phyloP scores from a whole-genome alignment of 2,113 vertebrate species.

The Bambusicola thoracicus region DNA sequence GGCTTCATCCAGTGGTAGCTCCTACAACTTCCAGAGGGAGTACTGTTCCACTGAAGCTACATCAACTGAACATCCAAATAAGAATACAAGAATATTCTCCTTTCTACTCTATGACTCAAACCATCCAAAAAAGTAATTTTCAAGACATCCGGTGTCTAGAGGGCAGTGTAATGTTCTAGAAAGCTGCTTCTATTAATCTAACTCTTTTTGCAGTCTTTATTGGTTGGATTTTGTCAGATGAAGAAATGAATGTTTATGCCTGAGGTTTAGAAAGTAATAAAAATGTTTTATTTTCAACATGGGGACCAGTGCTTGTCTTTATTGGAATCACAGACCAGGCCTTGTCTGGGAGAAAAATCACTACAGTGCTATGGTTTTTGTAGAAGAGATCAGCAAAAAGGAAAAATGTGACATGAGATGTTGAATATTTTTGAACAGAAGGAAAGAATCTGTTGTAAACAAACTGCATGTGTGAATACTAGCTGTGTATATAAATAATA shows the following conservation, averaged over 20 bases:
- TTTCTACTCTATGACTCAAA: background rate
- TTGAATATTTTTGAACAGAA: background rate
- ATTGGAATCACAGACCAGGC: constrained; percentile 41
- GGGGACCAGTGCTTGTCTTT: constrained; percentile 41
- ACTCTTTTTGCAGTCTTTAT: constrained; percentile 35
- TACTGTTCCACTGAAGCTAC: background rate
- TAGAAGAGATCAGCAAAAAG: constrained; percentile 21
- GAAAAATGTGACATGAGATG: background rate
- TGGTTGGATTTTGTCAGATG: constrained; percentile 25
- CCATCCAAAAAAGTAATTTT: background rate
- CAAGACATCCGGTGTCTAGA: background rate
- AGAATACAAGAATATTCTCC: background rate
- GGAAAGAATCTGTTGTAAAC: background rate
- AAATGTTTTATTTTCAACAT: constrained; percentile 59
- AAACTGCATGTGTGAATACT: background rate
- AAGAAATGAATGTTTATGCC: constrained; percentile 57
- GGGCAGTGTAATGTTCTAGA: background rate
- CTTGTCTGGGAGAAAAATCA: constrained; percentile 53
- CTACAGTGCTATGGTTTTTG: background rate
- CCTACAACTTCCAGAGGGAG: background rate
- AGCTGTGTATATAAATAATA: background rate
- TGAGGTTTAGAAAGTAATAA: constrained; percentile 57
- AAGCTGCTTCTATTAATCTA: constrained; percentile 41
- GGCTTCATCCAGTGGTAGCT: rapidly evolving
- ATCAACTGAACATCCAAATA: background rate